phyloP scores from a whole-genome alignment of 2,888 invertebrate species.

The Branchellion lobata region DNA sequence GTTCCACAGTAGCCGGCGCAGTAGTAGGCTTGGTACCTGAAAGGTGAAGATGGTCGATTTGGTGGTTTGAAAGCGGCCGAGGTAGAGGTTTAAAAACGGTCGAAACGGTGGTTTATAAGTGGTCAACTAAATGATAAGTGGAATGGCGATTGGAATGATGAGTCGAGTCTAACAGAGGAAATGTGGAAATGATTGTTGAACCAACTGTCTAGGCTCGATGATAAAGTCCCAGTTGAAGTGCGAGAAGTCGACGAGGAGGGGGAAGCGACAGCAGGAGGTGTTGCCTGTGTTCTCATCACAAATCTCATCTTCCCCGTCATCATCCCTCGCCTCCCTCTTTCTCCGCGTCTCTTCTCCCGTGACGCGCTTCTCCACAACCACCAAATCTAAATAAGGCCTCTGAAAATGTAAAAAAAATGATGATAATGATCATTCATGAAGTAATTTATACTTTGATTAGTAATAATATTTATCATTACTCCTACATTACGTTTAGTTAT shows the following conservation, averaged over 20 bases:
- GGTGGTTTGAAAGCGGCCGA: too few species aligned
- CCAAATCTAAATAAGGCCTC: constrained; percentile 6
- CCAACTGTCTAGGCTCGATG: not conserved
- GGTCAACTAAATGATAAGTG: too few species aligned
- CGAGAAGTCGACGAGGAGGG: not conserved
- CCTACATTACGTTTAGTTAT: too few species aligned
- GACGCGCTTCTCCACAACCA: not conserved
- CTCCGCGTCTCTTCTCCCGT: not conserved
- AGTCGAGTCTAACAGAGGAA: too few species aligned
- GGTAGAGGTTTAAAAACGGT: not conserved
- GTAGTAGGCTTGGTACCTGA: constrained; percentile 8
- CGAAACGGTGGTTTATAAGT: too few species aligned
- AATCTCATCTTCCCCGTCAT: not conserved
- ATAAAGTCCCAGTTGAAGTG: not conserved
- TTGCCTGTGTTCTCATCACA: not conserved
- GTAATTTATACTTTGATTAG: too few species aligned
- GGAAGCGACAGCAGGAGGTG: not conserved
- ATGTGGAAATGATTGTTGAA: too few species aligned
- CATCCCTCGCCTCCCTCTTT: not conserved
- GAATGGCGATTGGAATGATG: too few species aligned
- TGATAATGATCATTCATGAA: too few species aligned
- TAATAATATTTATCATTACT: too few species aligned
- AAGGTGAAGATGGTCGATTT: too few species aligned
- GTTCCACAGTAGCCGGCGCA: not conserved
- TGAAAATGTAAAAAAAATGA: too few species aligned